phyloP scores from a whole-genome alignment of 2,888 invertebrate species.

The Netelia inedita region DNA sequence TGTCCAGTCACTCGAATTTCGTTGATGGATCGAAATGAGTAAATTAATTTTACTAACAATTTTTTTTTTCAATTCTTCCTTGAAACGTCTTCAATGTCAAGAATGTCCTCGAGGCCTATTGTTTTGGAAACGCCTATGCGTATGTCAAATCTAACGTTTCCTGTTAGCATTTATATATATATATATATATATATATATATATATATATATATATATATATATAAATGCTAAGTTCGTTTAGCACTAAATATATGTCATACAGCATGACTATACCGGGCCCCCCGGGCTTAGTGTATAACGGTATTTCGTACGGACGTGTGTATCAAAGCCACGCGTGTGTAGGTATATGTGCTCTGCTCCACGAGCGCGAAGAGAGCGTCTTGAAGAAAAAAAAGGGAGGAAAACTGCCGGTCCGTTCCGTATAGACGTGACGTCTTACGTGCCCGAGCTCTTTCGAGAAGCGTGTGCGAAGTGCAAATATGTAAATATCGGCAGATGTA shows the following conservation, averaged over 20 bases:
- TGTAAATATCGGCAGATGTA: too few species aligned
- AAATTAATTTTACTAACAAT: too few species aligned
- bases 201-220: neutral
- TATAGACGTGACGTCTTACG: conserved; percentile 3
- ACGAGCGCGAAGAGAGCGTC: conserved; percentile 26
- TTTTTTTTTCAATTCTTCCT: too few species aligned
- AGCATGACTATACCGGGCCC: conserved; percentile 70
- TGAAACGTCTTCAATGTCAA: too few species aligned
- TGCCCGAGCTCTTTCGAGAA: neutral
- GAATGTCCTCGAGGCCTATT: too few species aligned
- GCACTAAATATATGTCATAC: conserved; percentile 73
- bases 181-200: too few species aligned
- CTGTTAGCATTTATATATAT: neutral
- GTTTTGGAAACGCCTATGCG: too few species aligned
- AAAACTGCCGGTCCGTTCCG: conserved; percentile 49
- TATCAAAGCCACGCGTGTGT: conserved; percentile 71
- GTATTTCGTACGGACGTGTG: conserved; percentile 76
- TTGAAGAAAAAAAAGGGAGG: conserved; percentile 33
- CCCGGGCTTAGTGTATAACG: conserved; percentile 74
- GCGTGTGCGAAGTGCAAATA: neutral
- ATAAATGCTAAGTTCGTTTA: conserved; percentile 60
- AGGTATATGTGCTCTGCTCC: conserved; percentile 65
- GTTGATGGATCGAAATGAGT: too few species aligned
- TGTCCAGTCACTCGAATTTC: too few species aligned
- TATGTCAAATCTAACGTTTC: too few species aligned